A percentile compares a stretch with the other conserved stretches of the same genome.
Conservation (phyloP, 2,888 invertebrate species). For the Megaustenia siamemsis region DNA sequence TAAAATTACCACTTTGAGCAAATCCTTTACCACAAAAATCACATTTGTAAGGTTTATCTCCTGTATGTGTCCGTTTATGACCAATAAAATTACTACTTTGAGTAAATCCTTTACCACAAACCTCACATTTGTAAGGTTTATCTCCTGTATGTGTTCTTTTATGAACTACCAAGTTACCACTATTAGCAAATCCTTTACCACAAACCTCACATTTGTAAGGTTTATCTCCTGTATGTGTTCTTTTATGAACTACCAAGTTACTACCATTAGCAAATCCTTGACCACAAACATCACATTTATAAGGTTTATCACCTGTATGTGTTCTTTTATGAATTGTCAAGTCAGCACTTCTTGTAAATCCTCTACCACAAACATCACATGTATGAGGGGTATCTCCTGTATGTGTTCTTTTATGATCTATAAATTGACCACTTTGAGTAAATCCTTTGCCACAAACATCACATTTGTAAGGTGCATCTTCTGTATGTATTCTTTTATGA, state of each 20-base stretch:
- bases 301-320: conserved; percentile 2
- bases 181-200: neutral
- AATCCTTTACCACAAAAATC: neutral
- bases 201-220: conserved; percentile 10
- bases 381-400: neutral
- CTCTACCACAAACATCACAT: neutral
- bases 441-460: neutral
- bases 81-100: neutral
- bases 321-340: neutral
- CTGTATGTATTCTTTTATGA: neutral
- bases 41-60: neutral
- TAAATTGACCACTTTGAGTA: neutral
- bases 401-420: neutral
- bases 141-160: neutral
- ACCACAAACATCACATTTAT: neutral
- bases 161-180: neutral
- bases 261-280: neutral
- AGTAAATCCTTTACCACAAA: neutral
- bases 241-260: neutral
- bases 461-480: neutral
- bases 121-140: neutral
- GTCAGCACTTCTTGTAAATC: neutral
- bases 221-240: neutral
- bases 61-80: neutral
- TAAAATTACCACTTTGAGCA: neutral